These are phyloP conservation scores for Poeciliopsis paucimaculata DNA, from an alignment of 2,797 vertebrate genomes.

Conservation along the genomic window DNA sequence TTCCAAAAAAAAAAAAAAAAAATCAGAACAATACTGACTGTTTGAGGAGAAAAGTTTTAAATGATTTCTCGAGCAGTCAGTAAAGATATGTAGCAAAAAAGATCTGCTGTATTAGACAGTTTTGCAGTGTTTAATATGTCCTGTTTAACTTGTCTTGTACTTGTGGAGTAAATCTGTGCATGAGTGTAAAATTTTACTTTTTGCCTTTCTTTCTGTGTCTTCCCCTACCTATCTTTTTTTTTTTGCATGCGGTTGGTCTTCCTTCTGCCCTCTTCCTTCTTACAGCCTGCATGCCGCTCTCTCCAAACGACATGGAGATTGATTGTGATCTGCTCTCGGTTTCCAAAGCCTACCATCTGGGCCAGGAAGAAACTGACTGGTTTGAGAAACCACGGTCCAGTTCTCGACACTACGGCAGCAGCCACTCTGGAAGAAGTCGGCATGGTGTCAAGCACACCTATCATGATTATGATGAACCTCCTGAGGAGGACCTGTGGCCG, in stretches of 20 bases:
- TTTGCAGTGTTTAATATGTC: conserved; percentile 68
- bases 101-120: conserved; percentile 30
- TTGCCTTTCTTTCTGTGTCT: conserved; percentile 74
- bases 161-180: conserved; percentile 62
- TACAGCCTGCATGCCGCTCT: conserved; percentile 84
- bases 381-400: conserved; percentile 98
- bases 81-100: conserved; percentile 17
- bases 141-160: conserved; percentile 59
- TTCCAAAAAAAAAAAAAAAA: not conserved
- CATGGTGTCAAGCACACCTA: conserved; percentile 91
- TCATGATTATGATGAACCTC: conserved; percentile 95
- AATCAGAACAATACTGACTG: not conserved
- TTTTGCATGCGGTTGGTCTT: conserved; percentile 75
- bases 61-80: not conserved
- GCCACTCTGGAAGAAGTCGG: conserved; percentile 91
- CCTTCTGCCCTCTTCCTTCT: conserved; percentile 73
- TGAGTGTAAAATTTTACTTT: conserved; percentile 73
- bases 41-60: not conserved
- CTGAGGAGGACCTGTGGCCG: conserved; percentile 92
- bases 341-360: conserved; percentile 99
- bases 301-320: conserved; percentile 82
- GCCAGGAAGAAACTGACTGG: conserved; percentile 99
- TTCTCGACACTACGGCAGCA: conserved; percentile 89
- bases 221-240: conserved; percentile 55
- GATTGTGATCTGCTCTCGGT: conserved; percentile 98